These are phyloP conservation scores for Kryptopterus vitreolus DNA, from an alignment of 2,797 vertebrate genomes.

Conservation along the genomic window DNA sequence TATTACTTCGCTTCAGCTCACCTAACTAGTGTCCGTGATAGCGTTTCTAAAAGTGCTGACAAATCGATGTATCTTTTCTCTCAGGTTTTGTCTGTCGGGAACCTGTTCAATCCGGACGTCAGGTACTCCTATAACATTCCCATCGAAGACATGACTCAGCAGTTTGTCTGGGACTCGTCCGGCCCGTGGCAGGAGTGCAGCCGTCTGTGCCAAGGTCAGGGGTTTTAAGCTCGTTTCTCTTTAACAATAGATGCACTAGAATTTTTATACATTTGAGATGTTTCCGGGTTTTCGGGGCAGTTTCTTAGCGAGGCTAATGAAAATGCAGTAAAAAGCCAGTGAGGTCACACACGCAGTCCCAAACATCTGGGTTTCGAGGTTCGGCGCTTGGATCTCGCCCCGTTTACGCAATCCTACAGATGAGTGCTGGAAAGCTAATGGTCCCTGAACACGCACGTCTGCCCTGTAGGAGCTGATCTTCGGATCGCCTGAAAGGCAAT, in stretches of 20 bases:
- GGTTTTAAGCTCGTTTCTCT: not conserved
- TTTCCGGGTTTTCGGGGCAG: too few relatives aligned
- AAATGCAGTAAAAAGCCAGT: constrained; percentile 11
- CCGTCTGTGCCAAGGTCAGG: constrained; percentile 92
- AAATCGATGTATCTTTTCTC: not conserved
- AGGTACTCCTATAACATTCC: constrained; percentile 96
- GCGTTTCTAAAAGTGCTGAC: too few relatives aligned
- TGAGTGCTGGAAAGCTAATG: not conserved
- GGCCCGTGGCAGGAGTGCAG: constrained; percentile 95
- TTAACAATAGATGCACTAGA: too few relatives aligned
- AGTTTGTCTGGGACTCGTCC: constrained; percentile 92
- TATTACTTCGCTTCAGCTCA: too few relatives aligned
- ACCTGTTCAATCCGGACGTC: constrained; percentile 93
- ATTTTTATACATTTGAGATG: too few relatives aligned
- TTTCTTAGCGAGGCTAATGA: constrained; percentile 9
- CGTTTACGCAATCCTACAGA: not conserved
- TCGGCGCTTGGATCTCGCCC: constrained; percentile 20
- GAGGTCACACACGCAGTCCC: constrained; percentile 9
- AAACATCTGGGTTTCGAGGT: constrained; percentile 34
- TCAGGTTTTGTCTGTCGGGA: constrained; percentile 94
- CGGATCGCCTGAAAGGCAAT: not conserved
- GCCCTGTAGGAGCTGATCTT: not conserved
- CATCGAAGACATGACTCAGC: constrained; percentile 92
- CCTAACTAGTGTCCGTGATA: too few relatives aligned
- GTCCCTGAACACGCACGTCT: not conserved